These are phyloP conservation scores for Tetragonisca angustula DNA, from an alignment of 2,888 invertebrate genomes.

Conservation along the genomic window DNA sequence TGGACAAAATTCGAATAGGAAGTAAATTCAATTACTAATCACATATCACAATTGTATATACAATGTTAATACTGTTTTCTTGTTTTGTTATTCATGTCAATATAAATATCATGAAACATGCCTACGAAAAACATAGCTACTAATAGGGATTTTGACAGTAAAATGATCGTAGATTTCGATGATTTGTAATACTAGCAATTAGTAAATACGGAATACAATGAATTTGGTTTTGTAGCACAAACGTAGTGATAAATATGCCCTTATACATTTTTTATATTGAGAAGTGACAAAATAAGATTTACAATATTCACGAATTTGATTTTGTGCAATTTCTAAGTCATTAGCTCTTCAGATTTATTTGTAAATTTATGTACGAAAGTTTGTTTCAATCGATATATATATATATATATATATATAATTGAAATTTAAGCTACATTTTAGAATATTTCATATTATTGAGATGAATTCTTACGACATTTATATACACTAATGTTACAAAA, in stretches of 20 bases:
- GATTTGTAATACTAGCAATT: conserved; percentile 21
- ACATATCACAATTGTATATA: conserved; percentile 71
- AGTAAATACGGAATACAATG: conserved; percentile 6
- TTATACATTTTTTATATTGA: conserved; percentile 37
- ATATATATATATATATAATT: neutral
- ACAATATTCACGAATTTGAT: conserved; percentile 2
- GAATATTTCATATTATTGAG: conserved; percentile 32
- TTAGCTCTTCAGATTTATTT: neutral
- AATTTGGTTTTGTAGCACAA: conserved; percentile 46
- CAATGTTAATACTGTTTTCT: conserved; percentile 43
- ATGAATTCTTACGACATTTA: conserved; percentile 14
- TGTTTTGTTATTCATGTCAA: conserved; percentile 47
- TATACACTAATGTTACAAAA: conserved; percentile 20
- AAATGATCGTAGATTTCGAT: conserved; percentile 6
- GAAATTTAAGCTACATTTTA: neutral
- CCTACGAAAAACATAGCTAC: conserved; percentile 20
- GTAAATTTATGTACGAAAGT: conserved; percentile 11
- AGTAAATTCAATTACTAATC: conserved; percentile 34
- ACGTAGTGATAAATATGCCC: conserved; percentile 30
- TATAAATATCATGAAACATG: conserved; percentile 35
- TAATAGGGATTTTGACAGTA: conserved; percentile 16
- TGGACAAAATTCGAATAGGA: conserved; percentile 87
- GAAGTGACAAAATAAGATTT: conserved; percentile 22
- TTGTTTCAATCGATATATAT: conserved; percentile 25
- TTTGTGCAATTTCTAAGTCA: conserved; percentile 16